Evolutionary conservation across 2,888 invertebrate genomes (phyloP).

Genomic region (Stratiomys singularior): DNA sequence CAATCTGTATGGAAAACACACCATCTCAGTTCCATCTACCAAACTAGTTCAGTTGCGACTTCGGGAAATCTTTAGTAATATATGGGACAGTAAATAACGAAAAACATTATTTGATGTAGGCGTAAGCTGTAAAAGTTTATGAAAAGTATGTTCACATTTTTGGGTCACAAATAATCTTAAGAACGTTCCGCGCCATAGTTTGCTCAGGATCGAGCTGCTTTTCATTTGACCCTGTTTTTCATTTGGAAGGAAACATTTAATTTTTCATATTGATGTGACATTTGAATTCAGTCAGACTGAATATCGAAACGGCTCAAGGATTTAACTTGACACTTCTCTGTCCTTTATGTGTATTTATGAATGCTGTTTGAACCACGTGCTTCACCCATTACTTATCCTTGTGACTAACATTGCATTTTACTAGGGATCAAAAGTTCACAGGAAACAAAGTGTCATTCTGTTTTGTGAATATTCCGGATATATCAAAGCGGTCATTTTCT

Average conservation of each 20-base stretch:
- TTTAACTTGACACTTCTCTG: neutral
- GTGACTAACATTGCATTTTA: constrained; percentile 22
- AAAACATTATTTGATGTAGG: neutral
- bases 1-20: too few relatives aligned
- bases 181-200: neutral
- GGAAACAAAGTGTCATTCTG: too few relatives aligned
- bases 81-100: neutral
- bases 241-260: constrained; percentile 29
- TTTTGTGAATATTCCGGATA: too few relatives aligned
- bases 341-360: neutral
- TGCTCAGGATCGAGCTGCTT: neutral
- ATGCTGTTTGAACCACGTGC: neutral
- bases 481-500: too few relatives aligned
- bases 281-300: constrained; percentile 3
- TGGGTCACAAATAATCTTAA: too few relatives aligned
- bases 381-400: neutral
- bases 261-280: constrained; percentile 39
- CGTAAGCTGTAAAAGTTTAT: neutral
- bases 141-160: neutral
- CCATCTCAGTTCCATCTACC: too few relatives aligned
- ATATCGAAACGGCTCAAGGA: neutral
- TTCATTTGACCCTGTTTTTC: neutral
- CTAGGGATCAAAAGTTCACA: constrained; percentile 4
- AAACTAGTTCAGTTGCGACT: too few relatives aligned
- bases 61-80: neutral